Evolutionary conservation across 1,140 invertebrate species (phyloP).

Genomic region (Drosophila orena): DNA sequence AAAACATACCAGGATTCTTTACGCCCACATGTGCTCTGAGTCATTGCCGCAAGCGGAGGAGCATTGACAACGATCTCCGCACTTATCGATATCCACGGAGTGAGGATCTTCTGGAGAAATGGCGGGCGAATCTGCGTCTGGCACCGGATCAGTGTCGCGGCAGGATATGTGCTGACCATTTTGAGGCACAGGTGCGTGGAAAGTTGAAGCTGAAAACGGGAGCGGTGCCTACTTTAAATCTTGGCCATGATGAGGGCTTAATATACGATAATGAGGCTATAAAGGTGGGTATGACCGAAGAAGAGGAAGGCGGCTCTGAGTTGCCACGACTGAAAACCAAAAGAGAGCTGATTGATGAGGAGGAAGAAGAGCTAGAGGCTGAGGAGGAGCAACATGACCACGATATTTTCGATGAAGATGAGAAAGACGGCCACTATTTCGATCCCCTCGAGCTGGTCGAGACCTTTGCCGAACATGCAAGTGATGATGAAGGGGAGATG

Average conservation of each 20-base stretch:
- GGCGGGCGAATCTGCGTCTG: constrained; percentile 66
- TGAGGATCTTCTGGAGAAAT: constrained; percentile 71
- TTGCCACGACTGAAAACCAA: constrained; percentile 22
- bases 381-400: constrained; percentile 13
- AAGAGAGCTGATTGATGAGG: constrained; percentile 29
- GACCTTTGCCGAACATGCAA: constrained; percentile 58
- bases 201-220: constrained; percentile 74
- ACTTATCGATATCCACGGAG: constrained; percentile 71
- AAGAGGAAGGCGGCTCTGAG: constrained; percentile 23
- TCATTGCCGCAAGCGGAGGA: constrained; percentile 67
- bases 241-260: constrained; percentile 68
- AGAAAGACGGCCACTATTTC: constrained; percentile 53
- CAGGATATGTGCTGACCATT: constrained; percentile 75
- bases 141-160: constrained; percentile 63
- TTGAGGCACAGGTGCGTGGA: constrained; percentile 69
- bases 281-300: constrained; percentile 50
- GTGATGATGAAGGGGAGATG: constrained; percentile 34
- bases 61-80: constrained; percentile 71
- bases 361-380: constrained; percentile 23
- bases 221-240: constrained; percentile 73
- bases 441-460: constrained; percentile 67
- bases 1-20: constrained; percentile 76
- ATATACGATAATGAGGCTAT: constrained; percentile 71
- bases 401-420: constrained; percentile 39
- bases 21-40: constrained; percentile 67